A percentile compares a stretch with the other conserved stretches of the same genome.
Conservation (phyloP, 2,888 invertebrate species). For the Anticlea derivata region DNA sequence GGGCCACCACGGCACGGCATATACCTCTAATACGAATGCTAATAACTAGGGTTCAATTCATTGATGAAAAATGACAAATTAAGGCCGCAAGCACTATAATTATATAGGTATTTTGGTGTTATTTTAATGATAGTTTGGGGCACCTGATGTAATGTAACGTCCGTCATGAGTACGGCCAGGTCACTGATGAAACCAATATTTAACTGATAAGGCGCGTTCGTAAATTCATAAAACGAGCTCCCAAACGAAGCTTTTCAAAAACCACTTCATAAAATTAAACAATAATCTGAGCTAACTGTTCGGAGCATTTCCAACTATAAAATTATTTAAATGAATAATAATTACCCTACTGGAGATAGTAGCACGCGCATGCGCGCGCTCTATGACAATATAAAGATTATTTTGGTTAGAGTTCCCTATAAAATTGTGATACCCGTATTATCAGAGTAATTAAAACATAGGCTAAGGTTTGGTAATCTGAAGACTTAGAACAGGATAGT, state of each 20-base stretch:
- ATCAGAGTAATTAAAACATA: too few relatives aligned
- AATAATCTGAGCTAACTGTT: slow-evolving; percentile 22
- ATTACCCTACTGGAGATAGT: slow-evolving; percentile 27
- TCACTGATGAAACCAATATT: not conserved
- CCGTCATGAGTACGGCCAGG: not conserved
- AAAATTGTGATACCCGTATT: too few relatives aligned
- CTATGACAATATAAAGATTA: slow-evolving; percentile 24
- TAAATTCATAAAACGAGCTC: slow-evolving; percentile 12
- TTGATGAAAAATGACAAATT: too few relatives aligned
- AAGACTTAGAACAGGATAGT: too few relatives aligned
- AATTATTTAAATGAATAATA: slow-evolving; percentile 35
- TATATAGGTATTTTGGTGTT: too few relatives aligned
- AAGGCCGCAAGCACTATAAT: too few relatives aligned
- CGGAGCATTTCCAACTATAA: slow-evolving; percentile 21
- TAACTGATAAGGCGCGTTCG: slow-evolving; percentile 1
- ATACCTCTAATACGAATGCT: too few relatives aligned
- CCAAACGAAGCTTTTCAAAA: slow-evolving; percentile 12
- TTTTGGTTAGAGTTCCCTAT: slow-evolving; percentile 16
- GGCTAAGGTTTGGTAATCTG: too few relatives aligned
- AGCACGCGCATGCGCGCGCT: slow-evolving; percentile 21
- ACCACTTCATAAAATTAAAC: slow-evolving; percentile 24
- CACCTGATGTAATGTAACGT: too few relatives aligned
- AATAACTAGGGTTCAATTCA: too few relatives aligned
- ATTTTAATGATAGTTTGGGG: too few relatives aligned
- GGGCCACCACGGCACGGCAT: too few relatives aligned